These are phyloP conservation scores for Diplolepis rosae DNA, from an alignment of 2,888 invertebrate genomes.

Conservation along the genomic window DNA sequence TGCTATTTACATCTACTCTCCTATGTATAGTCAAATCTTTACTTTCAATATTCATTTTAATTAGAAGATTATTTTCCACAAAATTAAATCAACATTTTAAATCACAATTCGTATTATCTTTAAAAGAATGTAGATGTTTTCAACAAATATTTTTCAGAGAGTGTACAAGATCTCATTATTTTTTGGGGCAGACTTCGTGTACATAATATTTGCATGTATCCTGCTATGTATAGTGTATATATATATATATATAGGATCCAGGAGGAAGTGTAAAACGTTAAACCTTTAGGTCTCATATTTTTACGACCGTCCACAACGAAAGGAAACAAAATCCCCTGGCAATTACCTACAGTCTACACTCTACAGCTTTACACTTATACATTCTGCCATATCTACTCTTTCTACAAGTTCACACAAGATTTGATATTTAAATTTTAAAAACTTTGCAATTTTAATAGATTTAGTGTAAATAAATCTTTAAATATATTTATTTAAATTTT, in stretches of 20 bases:
- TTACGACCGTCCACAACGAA: background rate
- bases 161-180: background rate
- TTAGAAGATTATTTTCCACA: background rate
- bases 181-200: background rate
- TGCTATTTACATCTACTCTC: background rate
- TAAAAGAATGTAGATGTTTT: too few relatives aligned
- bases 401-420: background rate
- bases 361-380: too few relatives aligned
- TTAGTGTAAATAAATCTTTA: too few relatives aligned
- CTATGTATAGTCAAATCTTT: background rate
- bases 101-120: too few relatives aligned
- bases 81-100: too few relatives aligned
- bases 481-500: too few relatives aligned
- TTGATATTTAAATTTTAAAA: too few relatives aligned
- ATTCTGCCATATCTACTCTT: background rate
- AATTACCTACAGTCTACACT: background rate
- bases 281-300: background rate
- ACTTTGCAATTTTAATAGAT: too few relatives aligned
- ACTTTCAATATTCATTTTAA: background rate
- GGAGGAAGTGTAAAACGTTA: background rate
- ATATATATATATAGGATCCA: background rate
- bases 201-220: too few relatives aligned
- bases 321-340: background rate
- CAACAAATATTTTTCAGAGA: background rate
- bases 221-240: background rate